Conservation (phyloP, 2,113 vertebrate genomes). For the Syngnathus scovelli region DNA sequence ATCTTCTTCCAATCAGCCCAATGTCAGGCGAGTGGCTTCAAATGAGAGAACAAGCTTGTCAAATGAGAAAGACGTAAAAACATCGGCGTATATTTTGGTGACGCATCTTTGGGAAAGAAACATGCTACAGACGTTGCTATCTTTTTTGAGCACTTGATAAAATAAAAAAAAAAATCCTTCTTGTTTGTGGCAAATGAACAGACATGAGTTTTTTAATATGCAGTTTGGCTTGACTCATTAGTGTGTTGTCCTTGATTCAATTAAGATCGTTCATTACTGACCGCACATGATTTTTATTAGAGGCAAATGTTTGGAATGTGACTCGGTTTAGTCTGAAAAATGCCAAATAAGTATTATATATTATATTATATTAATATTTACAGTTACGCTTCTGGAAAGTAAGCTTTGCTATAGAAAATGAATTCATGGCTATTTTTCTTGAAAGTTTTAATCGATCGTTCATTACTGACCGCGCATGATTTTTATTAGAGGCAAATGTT, state of each 20-base stretch:
- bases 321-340: neutral
- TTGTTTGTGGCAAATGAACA: neutral
- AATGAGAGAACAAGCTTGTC: constrained; percentile 31
- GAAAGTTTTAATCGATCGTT: too few species aligned
- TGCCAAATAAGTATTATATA: neutral
- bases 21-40: constrained; percentile 15
- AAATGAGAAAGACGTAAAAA: constrained; percentile 12
- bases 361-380: too few species aligned
- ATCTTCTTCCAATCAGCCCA: constrained; percentile 38
- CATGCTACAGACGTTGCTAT: neutral
- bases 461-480: too few species aligned
- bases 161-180: neutral
- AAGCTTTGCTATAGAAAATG: too few species aligned
- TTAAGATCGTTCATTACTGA: neutral
- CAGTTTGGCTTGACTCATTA: neutral
- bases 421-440: too few species aligned
- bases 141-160: neutral
- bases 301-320: neutral
- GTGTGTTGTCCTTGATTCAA: neutral
- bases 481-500: too few species aligned
- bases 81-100: neutral
- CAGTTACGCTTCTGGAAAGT: too few species aligned
- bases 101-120: constrained; percentile 21
- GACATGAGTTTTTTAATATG: neutral
- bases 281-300: neutral